A percentile compares a stretch with the other conserved stretches of the same genome.
These are phyloP conservation scores for Campylorhamphus procurvoides DNA, from an alignment of 2,113 vertebrate species.

Conservation along the genomic window DNA sequence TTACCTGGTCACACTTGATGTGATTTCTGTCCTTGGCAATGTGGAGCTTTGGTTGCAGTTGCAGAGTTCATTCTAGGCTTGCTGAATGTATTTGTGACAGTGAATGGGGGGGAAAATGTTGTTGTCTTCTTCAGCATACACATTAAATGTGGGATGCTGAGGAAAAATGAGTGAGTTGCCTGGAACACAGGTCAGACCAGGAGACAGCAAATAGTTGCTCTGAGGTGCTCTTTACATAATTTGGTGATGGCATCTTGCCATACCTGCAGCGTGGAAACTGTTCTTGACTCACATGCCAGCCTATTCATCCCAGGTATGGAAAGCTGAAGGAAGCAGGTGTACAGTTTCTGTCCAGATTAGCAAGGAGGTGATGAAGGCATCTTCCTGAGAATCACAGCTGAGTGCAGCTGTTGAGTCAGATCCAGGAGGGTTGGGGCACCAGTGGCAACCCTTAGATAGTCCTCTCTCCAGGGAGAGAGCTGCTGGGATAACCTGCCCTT, in stretches of 20 bases:
- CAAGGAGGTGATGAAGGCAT: neutral
- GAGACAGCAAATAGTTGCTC: neutral
- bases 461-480: neutral
- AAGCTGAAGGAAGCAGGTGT: neutral
- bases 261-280: neutral
- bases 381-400: neutral
- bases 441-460: neutral
- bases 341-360: neutral
- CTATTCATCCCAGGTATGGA: neutral
- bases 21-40: neutral
- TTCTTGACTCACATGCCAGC: neutral
- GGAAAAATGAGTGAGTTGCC: neutral
- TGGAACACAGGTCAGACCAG: neutral
- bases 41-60: neutral
- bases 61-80: neutral
- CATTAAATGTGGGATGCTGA: neutral
- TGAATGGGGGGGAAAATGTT: neutral
- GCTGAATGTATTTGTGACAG: neutral
- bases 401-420: neutral
- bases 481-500: neutral
- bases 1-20: neutral
- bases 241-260: neutral
- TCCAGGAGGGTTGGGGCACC: neutral
- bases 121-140: neutral
- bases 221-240: neutral